These are phyloP conservation scores for Tupaia tana DNA, from an alignment of 2,113 vertebrate genomes.

Conservation along the genomic window DNA sequence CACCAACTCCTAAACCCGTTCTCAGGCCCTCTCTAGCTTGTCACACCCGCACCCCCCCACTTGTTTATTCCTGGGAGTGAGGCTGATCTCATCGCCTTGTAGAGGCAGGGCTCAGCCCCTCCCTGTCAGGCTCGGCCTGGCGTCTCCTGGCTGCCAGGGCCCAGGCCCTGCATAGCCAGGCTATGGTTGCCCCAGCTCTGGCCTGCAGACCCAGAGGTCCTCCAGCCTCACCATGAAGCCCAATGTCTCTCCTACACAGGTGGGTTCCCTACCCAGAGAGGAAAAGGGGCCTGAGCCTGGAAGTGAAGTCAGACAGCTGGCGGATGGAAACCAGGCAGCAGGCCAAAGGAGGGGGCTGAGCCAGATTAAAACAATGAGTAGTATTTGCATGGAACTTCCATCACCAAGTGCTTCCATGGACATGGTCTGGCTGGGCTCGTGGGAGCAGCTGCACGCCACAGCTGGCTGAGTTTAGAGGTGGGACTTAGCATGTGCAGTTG, in stretches of 20 bases:
- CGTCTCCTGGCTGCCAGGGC: not conserved
- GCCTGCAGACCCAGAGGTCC: not conserved
- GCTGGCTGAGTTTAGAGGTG: not conserved
- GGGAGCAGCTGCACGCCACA: not conserved
- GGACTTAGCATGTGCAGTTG: not conserved
- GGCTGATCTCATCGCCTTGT: constrained; percentile 76
- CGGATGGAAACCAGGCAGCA: constrained; percentile 48
- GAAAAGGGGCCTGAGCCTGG: not conserved
- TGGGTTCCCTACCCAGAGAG: not conserved
- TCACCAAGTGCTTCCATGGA: not conserved
- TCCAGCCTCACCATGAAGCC: not conserved
- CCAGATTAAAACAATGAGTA: not conserved
- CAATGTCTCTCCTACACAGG: not conserved
- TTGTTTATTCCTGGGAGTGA: constrained; percentile 76
- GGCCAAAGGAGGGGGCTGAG: constrained; percentile 41
- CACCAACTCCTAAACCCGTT: constrained; percentile 37
- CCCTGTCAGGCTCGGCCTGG: constrained; percentile 60
- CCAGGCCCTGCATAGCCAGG: not conserved
- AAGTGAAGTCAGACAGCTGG: not conserved
- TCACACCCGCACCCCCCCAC: not conserved
- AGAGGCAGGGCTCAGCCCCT: constrained; percentile 54
- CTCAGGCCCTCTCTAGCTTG: constrained; percentile 1
- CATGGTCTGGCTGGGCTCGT: not conserved
- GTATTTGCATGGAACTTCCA: constrained; percentile 30
- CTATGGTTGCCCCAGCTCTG: not conserved